phyloP scores from a whole-genome alignment of 2,113 vertebrate genomes.

The Erinaceus europaeus region DNA sequence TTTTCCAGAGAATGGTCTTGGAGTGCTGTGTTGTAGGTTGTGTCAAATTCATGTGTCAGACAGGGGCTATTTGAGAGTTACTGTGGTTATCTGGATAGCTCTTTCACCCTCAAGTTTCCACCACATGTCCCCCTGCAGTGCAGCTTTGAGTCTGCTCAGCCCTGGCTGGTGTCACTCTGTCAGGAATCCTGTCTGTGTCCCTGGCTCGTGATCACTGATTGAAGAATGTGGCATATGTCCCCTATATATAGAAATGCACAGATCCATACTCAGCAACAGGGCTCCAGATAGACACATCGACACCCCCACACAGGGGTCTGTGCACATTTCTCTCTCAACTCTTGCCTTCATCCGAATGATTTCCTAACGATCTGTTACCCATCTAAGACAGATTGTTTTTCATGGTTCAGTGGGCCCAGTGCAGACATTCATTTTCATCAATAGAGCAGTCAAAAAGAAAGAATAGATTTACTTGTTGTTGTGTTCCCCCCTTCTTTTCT shows the following conservation, averaged over 20 bases:
- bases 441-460: slow-evolving; percentile 86
- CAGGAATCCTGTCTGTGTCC: slow-evolving; percentile 45
- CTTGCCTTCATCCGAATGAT: slow-evolving; percentile 76
- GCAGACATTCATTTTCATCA: slow-evolving; percentile 87
- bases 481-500: slow-evolving; percentile 80
- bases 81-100: slow-evolving; percentile 32
- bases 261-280: neutral
- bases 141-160: neutral
- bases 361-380: slow-evolving; percentile 86
- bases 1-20: slow-evolving; percentile 54
- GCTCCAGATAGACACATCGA: slow-evolving; percentile 55
- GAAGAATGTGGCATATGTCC: slow-evolving; percentile 70
- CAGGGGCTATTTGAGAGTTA: slow-evolving; percentile 17
- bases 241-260: slow-evolving; percentile 62
- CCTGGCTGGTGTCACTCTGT: neutral
- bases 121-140: neutral
- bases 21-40: slow-evolving; percentile 52
- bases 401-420: slow-evolving; percentile 81
- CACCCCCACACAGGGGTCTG: slow-evolving; percentile 45
- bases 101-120: neutral
- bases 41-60: slow-evolving; percentile 6
- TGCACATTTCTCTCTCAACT: slow-evolving; percentile 76
- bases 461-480: slow-evolving; percentile 87
- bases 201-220: slow-evolving; percentile 63
- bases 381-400: slow-evolving; percentile 88